Conservation (phyloP, 2,113 vertebrate genomes). For the Elaphurus davidianus region DNA sequence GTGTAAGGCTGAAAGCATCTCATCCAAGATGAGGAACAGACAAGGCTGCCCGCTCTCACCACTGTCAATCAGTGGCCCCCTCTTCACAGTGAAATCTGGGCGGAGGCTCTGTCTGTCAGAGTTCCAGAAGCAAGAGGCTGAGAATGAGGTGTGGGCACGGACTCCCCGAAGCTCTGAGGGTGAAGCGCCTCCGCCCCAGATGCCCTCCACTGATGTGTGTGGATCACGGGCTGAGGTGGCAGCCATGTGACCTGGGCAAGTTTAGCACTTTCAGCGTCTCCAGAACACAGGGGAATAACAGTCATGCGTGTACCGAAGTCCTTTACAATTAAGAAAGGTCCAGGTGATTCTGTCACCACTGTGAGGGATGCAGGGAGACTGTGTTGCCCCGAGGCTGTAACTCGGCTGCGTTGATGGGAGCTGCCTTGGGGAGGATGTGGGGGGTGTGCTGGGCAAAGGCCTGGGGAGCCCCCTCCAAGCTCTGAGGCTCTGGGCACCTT, state of each 20-base stretch:
- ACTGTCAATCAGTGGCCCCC: too few species aligned
- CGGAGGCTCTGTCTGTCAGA: not conserved
- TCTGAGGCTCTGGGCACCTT: not conserved
- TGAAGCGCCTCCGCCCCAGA: not conserved
- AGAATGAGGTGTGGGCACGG: not conserved
- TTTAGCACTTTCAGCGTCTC: not conserved
- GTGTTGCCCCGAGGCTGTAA: not conserved
- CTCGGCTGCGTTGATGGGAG: not conserved
- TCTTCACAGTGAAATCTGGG: not conserved
- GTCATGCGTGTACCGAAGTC: too few species aligned
- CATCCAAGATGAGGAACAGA: too few species aligned
- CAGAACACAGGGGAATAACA: not conserved
- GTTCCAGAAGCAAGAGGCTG: not conserved
- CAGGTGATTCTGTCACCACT: too few species aligned
- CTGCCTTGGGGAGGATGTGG: not conserved
- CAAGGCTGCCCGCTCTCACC: not conserved
- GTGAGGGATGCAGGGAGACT: not conserved
- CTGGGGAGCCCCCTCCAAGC: not conserved
- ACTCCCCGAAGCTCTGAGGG: not conserved
- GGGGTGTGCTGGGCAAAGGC: too few species aligned
- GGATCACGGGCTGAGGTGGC: rapidly evolving
- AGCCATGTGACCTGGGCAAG: not conserved
- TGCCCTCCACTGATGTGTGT: not conserved
- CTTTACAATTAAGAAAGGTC: not conserved
- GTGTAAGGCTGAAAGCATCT: too few species aligned